These are phyloP conservation scores for Parazoanthus darwini DNA, from an alignment of 92 coral and sea anemone species.

Conservation along the genomic window DNA sequence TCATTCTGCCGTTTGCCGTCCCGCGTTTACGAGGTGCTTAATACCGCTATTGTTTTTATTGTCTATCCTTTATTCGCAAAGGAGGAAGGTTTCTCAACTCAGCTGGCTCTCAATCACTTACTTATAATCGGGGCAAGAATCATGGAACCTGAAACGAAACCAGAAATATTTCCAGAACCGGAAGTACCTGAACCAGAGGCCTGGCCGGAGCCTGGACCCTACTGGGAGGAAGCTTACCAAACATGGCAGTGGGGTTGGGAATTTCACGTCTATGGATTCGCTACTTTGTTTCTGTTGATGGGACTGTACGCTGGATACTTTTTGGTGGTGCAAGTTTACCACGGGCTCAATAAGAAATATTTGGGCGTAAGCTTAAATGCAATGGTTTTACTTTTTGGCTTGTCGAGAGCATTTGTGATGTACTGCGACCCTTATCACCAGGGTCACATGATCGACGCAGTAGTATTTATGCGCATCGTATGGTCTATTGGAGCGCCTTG, in stretches of 20 bases:
- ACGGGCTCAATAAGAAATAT: slow-evolving; percentile 68
- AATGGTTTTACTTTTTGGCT: slow-evolving; percentile 62
- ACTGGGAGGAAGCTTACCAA: slow-evolving; percentile 68
- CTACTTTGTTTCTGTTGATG: slow-evolving; percentile 49
- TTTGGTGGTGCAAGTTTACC: slow-evolving; percentile 59
- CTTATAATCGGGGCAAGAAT: not conserved
- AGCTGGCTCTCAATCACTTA: not conserved
- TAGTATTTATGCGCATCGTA: slow-evolving; percentile 62
- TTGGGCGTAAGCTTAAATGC: slow-evolving; percentile 64
- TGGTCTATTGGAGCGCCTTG: slow-evolving; percentile 81
- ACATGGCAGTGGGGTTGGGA: slow-evolving; percentile 76
- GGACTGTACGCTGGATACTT: slow-evolving; percentile 70
- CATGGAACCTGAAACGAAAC: slow-evolving; percentile 34
- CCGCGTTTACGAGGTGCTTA: too few relatives aligned
- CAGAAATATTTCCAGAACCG: slow-evolving; percentile 35
- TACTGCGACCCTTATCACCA: slow-evolving; percentile 78
- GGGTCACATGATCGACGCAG: slow-evolving; percentile 60
- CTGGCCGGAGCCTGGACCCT: slow-evolving; percentile 86
- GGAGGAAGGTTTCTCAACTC: not conserved
- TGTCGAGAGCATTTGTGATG: slow-evolving; percentile 68
- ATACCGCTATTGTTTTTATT: too few relatives aligned
- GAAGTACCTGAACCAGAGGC: slow-evolving; percentile 50
- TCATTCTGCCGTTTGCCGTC: too few relatives aligned
- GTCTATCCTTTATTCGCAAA: not conserved
- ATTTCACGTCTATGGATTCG: slow-evolving; percentile 66